A percentile compares a stretch with the other conserved stretches of the same genome.
Evolutionary conservation across 2,888 invertebrate genomes (phyloP).

Genomic region (Pterostichus madidus): DNA sequence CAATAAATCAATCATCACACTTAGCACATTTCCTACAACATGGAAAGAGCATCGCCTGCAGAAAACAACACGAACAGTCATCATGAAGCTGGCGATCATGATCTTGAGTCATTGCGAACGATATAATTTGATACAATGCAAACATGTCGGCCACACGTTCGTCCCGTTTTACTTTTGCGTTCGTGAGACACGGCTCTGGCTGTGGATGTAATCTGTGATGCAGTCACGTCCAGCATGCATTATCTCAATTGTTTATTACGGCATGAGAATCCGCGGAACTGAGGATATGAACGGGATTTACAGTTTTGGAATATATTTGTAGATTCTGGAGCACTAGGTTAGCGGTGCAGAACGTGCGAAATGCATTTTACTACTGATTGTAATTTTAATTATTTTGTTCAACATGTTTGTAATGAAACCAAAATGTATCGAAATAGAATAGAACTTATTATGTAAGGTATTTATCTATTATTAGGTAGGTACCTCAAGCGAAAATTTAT

Average conservation of each 20-base stretch:
- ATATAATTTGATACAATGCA: constrained; percentile 16
- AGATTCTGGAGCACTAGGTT: constrained; percentile 15
- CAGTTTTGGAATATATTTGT: constrained; percentile 13
- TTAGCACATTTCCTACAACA: too few relatives aligned
- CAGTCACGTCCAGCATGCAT: constrained; percentile 39
- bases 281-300: constrained; percentile 16
- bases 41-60: neutral
- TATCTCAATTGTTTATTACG: constrained; percentile 46
- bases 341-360: constrained; percentile 24
- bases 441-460: too few relatives aligned
- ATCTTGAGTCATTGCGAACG: neutral
- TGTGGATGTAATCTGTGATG: neutral
- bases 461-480: too few relatives aligned
- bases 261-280: constrained; percentile 33
- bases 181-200: neutral
- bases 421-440: too few relatives aligned
- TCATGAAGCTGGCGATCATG: neutral
- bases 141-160: constrained; percentile 18
- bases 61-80: neutral
- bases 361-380: neutral
- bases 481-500: too few relatives aligned
- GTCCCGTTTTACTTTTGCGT: constrained; percentile 39
- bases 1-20: neutral
- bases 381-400: too few relatives aligned
- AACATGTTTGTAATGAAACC: too few relatives aligned